Conservation (phyloP, 2,113 vertebrate genomes). For the Etheostoma cragini region DNA sequence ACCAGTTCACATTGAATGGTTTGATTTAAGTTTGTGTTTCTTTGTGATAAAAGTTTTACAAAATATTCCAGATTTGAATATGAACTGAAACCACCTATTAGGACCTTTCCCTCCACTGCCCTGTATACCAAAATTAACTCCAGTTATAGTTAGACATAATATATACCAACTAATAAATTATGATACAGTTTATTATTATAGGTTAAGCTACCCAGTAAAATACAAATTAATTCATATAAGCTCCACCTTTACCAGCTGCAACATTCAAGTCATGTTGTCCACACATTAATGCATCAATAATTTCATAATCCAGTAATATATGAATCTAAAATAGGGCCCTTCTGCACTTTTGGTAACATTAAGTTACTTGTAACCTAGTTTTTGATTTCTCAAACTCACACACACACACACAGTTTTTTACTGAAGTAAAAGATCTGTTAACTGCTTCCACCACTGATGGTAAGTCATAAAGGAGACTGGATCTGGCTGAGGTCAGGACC, state of each 20-base stretch:
- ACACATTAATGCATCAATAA: not conserved
- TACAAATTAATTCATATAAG: not conserved
- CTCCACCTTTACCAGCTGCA: not conserved
- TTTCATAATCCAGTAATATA: not conserved
- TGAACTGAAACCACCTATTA: too few species aligned
- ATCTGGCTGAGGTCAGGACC: not conserved
- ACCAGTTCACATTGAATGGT: too few species aligned
- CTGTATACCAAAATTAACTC: too few species aligned
- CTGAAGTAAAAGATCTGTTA: too few species aligned
- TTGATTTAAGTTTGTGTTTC: too few species aligned
- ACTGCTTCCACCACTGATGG: not conserved
- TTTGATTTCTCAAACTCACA: too few species aligned
- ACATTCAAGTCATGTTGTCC: not conserved
- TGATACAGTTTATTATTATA: not conserved
- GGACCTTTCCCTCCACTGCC: too few species aligned
- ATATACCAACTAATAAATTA: not conserved
- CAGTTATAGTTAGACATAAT: not conserved
- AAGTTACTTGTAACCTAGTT: too few species aligned
- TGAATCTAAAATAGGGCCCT: not conserved
- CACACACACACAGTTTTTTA: too few species aligned
- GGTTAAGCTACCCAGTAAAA: not conserved
- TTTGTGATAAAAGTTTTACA: too few species aligned
- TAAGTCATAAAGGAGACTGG: not conserved
- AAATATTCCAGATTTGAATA: too few species aligned
- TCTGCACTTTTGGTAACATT: not conserved